These are phyloP conservation scores for Iselma pallidipennis DNA, from an alignment of 2,888 invertebrate genomes.

Conservation along the genomic window DNA sequence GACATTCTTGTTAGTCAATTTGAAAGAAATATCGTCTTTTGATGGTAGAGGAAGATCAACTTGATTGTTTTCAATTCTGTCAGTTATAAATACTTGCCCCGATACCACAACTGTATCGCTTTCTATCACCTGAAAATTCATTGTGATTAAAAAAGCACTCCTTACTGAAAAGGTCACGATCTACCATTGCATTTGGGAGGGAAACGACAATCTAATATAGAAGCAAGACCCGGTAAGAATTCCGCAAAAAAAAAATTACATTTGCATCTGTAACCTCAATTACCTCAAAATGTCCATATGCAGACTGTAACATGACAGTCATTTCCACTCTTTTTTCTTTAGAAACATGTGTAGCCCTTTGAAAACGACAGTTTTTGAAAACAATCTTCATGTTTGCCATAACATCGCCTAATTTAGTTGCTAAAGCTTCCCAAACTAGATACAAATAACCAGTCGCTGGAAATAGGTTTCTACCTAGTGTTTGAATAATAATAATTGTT, in stretches of 20 bases:
- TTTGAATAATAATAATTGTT: no score
- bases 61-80: background rate
- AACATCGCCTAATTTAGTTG: conserved; percentile 50
- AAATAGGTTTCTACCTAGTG: conserved; percentile 48
- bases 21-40: background rate
- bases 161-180: no score
- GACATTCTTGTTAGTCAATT: background rate
- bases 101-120: conserved; percentile 24
- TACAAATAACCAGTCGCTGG: conserved; percentile 67
- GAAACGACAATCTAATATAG: no score
- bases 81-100: conserved; percentile 19
- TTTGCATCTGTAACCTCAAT: no score
- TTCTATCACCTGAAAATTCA: conserved; percentile 44
- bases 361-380: conserved; percentile 64
- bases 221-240: no score
- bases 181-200: no score
- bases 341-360: conserved; percentile 53
- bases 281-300: no score
- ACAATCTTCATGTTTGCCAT: conserved; percentile 58
- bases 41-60: background rate
- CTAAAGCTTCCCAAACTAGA: conserved; percentile 61
- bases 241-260: no score
- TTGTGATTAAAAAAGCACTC: no score
- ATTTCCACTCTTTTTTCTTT: conserved; percentile 45
- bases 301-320: no score